These are phyloP conservation scores for Sebastiscus albofasciatus DNA, from an alignment of 2,797 vertebrate genomes.

Conservation along the genomic window DNA sequence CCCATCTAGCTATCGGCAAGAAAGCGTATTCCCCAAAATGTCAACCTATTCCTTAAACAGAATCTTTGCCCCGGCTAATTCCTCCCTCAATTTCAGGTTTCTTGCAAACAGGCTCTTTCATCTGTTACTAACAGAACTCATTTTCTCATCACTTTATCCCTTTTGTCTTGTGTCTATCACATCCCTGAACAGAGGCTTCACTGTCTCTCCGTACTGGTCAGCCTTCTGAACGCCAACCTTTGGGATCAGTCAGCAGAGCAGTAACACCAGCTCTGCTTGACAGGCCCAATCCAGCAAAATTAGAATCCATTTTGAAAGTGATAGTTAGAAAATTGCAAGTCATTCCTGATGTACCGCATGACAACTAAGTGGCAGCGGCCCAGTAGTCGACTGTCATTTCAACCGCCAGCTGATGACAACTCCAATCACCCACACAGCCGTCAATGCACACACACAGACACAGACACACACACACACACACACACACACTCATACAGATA, in stretches of 20 bases:
- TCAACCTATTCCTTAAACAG: neutral
- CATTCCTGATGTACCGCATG: constrained; percentile 77
- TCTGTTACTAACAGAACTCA: constrained; percentile 11
- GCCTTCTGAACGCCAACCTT: constrained; percentile 46
- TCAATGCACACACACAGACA: constrained; percentile 24
- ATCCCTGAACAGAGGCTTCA: constrained; percentile 27
- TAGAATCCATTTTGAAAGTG: constrained; percentile 82
- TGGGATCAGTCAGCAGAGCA: constrained; percentile 62
- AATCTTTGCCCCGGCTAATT: neutral
- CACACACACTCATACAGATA: constrained; percentile 18
- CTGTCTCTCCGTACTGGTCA: constrained; percentile 49
- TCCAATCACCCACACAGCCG: constrained; percentile 71
- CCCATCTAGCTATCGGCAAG: neutral
- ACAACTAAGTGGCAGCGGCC: constrained; percentile 79
- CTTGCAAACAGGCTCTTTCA: neutral
- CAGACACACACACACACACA: constrained; percentile 17
- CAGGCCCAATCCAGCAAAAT: constrained; percentile 75
- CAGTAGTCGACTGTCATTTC: constrained; percentile 77
- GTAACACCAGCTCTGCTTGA: constrained; percentile 65
- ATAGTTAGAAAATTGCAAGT: constrained; percentile 85
- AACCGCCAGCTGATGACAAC: constrained; percentile 76
- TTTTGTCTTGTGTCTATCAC: constrained; percentile 8
- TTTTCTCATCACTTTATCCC: constrained; percentile 19
- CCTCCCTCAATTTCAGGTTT: neutral
- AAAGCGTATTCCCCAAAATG: neutral